phyloP scores from a whole-genome alignment of 2,888 invertebrate genomes.

The Pasiphila rectangulata region DNA sequence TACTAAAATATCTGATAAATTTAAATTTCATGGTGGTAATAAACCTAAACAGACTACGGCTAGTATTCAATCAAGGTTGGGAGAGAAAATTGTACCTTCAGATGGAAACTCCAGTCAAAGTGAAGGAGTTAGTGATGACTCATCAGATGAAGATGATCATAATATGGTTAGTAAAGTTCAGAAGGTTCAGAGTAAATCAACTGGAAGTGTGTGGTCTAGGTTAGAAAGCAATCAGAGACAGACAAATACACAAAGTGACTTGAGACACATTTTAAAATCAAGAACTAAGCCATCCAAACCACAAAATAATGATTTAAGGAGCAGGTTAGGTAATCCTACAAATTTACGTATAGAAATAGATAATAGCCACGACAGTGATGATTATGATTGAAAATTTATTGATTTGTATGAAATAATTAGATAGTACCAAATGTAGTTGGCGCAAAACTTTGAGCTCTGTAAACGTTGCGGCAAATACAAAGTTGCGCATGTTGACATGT shows the following conservation, averaged over 20 bases:
- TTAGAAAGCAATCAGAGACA: conserved; percentile 59
- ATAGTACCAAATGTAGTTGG: too few species aligned
- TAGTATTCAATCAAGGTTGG: conserved; percentile 60
- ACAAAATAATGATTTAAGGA: conserved; percentile 61
- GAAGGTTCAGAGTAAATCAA: conserved; percentile 56
- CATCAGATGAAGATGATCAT: conserved; percentile 53
- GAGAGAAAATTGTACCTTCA: conserved; percentile 50
- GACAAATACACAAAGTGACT: conserved; percentile 49
- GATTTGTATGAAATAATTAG: background rate
- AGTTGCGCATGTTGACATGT: too few species aligned
- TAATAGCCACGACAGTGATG: conserved; percentile 51
- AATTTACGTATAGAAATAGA: conserved; percentile 77
- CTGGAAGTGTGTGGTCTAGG: conserved; percentile 81
- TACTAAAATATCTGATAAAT: conserved; percentile 65
- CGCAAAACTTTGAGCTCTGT: too few species aligned
- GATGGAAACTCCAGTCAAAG: conserved; percentile 20
- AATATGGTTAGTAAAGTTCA: conserved; percentile 79
- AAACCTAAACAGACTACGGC: conserved; percentile 27
- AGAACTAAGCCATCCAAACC: conserved; percentile 48
- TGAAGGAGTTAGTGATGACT: conserved; percentile 52
- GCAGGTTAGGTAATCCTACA: conserved; percentile 59
- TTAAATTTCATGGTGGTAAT: conserved; percentile 48
- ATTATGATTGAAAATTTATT: conserved; percentile 8
- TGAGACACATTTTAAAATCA: conserved; percentile 62
- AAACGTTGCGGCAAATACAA: too few species aligned